Evolutionary conservation across 1,140 invertebrate species (phyloP), one percentile per base, ranked within the genome.

Genomic region (Caenorhabditis remanei): DNA sequence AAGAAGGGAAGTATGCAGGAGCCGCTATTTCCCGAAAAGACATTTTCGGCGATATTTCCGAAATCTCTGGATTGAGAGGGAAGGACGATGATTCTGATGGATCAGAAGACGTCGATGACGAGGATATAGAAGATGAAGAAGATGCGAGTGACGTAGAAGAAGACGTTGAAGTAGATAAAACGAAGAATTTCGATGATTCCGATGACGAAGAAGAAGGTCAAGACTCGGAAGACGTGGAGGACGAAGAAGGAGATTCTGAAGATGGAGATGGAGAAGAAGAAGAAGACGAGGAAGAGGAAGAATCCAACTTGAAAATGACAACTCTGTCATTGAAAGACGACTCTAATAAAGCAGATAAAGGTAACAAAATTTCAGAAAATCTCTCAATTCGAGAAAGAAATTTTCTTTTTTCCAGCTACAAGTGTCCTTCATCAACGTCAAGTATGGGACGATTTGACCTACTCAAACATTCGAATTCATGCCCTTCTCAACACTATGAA

Each of bases 391-490:
- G 13, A 11, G 9, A 11, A 32, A 50, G 50, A 50, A 50, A 50
- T 11, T 2, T 50, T 11, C 1, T 9, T 16, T 41, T 58, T 89
- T 89, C 48, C 87, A 89, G 88, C 85, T 21, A 63, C 87, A 13
- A 56, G 88, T 40, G 88, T 89, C 16, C 65, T 43, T 7, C 14
- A 86, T 16, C 88, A 89, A 63, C 83, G 85, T 14, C 48, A 61
- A 21, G 50, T 75, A 5, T 89, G 88, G 88, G 88, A 89, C 53
- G 82, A 89, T 48, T 61, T 89, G 5, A 32, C 88, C 13, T 85
- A 67, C 19, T 63, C 85, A 11, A 87, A 88, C 16, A 89, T 89
- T 53, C 89, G 88, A 40, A 21, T 89, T 16, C 88, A 89, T 16
- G 82, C 88, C 6, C 48, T 75, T 4, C 43, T 89, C 50, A 79